phyloP scores from a whole-genome alignment of 2,113 vertebrate genomes.

The Etheostoma spectabile region DNA sequence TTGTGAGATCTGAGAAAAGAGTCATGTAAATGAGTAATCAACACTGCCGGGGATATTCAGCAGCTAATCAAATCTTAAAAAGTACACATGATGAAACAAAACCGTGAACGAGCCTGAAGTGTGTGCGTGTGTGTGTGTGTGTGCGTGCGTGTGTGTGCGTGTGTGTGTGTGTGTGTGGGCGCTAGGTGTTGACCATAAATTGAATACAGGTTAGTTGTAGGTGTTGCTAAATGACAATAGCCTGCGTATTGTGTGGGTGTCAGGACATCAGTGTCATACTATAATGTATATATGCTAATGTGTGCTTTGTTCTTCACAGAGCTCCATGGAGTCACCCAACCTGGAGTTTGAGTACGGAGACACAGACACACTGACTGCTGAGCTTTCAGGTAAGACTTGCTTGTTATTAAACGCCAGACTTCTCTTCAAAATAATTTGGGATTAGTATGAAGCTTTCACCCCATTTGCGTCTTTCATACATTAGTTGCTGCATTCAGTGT shows the following conservation, averaged over 20 bases:
- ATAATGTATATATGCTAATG: background rate
- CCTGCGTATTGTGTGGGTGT: conserved; percentile 35
- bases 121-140: conserved; percentile 21
- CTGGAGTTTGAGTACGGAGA: conserved; percentile 97
- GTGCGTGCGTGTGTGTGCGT: conserved; percentile 23
- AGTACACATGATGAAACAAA: background rate
- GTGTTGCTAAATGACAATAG: conserved; percentile 28
- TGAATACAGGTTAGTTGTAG: conserved; percentile 24
- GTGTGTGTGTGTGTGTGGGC: conserved; percentile 20
- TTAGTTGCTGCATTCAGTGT: background rate
- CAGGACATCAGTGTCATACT: conserved; percentile 4
- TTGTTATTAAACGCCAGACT: background rate
- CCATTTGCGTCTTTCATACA: background rate
- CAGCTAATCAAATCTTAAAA: conserved; percentile 27
- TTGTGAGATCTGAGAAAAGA: conserved; percentile 20
- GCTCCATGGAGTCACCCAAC: conserved; percentile 93
- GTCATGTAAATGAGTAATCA: conserved; percentile 41
- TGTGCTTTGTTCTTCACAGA: conserved; percentile 81
- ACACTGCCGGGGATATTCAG: conserved; percentile 15
- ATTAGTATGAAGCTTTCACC: too few species aligned
- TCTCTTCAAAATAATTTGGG: background rate
- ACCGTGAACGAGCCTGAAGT: conserved; percentile 39
- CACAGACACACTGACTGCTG: conserved; percentile 86
- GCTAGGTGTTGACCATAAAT: background rate
- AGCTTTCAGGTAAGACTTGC: conserved; percentile 90